Conservation (phyloP, 2,888 invertebrate species). For the Margaritifera margaritifera region DNA sequence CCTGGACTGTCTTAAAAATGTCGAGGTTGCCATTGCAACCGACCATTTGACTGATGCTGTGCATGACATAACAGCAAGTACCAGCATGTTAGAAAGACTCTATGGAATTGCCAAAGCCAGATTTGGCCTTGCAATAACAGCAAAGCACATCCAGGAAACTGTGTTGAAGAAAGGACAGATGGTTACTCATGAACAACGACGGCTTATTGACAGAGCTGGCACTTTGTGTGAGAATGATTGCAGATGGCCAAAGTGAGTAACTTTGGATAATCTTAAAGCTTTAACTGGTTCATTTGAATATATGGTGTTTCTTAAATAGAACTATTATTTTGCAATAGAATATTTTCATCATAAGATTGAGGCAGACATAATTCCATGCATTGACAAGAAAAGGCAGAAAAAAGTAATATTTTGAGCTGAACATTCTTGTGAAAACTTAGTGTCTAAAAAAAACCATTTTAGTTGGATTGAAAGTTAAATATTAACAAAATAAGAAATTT, state of each 20-base stretch:
- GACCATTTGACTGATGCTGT: conserved; percentile 11
- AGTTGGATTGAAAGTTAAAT: too few relatives aligned
- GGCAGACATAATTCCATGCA: too few relatives aligned
- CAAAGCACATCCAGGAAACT: conserved; percentile 33
- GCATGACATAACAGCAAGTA: conserved; percentile 5
- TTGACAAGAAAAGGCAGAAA: too few relatives aligned
- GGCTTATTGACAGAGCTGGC: conserved; percentile 29
- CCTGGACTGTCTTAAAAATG: conserved; percentile 6
- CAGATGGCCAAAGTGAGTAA: conserved; percentile 39
- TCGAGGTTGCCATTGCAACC: conserved; percentile 18
- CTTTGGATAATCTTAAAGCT: too few relatives aligned
- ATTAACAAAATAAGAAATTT: too few relatives aligned
- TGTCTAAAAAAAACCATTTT: too few relatives aligned
- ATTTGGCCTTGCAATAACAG: conserved; percentile 36
- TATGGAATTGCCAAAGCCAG: conserved; percentile 31
- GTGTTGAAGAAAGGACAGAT: conserved; percentile 14
- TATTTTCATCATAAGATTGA: too few relatives aligned
- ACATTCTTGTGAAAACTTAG: too few relatives aligned
- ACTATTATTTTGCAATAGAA: too few relatives aligned
- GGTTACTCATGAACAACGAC: conserved; percentile 2
- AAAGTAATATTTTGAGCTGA: too few relatives aligned
- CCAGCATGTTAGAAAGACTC: conserved; percentile 22
- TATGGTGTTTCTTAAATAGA: too few relatives aligned
- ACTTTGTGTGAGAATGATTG: conserved; percentile 26
- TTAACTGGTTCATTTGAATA: too few relatives aligned